A percentile compares a stretch with the other conserved stretches of the same genome.
phyloP scores from a whole-genome alignment of 2,113 vertebrate species.

The Pyxicephalus adspersus region DNA sequence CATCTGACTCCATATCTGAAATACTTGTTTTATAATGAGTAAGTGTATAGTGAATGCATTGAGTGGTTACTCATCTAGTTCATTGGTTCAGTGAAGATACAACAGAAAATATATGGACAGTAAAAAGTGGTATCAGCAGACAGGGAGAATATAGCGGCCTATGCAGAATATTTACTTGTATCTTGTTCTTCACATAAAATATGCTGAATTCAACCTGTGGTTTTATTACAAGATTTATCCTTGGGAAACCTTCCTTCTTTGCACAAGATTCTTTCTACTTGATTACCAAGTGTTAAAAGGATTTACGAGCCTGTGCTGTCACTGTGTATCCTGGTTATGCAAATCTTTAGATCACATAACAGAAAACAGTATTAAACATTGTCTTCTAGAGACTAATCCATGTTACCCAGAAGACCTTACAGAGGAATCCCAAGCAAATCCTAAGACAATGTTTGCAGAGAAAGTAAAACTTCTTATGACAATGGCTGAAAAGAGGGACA shows the following conservation, averaged over 20 bases:
- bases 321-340: not conserved
- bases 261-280: not conserved
- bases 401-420: not conserved
- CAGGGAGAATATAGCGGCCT: not conserved
- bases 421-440: not conserved
- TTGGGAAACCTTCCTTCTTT: not conserved
- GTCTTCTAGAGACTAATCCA: not conserved
- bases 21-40: too few species aligned
- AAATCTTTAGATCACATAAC: not conserved
- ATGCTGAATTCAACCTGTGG: not conserved
- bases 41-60: too few species aligned
- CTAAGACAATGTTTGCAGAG: not conserved
- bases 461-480: not conserved
- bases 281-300: not conserved
- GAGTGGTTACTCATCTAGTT: too few species aligned
- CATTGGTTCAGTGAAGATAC: too few species aligned
- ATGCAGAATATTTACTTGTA: not conserved
- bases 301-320: not conserved
- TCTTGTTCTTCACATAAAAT: not conserved
- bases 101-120: too few species aligned
- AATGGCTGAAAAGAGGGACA: not conserved
- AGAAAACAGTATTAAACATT: conserved; percentile 9
- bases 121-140: too few species aligned
- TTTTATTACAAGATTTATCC: not conserved
- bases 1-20: too few species aligned